Percentiles rank a stretch among this genome's conserved stretches.
Evolutionary conservation across 2,113 vertebrate genomes (phyloP).

Genomic region (Ardeotis arabs): DNA sequence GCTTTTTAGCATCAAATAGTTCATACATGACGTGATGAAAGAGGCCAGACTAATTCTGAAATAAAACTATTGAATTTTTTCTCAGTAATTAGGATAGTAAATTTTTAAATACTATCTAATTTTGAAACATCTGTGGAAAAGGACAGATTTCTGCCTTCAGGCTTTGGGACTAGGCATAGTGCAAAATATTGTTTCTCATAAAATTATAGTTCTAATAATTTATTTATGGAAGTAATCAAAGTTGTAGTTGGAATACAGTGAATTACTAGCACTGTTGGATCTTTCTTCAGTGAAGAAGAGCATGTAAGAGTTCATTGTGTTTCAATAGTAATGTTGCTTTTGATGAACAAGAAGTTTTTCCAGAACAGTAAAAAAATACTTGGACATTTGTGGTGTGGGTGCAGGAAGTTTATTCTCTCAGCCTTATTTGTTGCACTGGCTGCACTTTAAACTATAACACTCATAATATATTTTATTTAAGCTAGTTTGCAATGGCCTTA

Average conservation of each 20-base stretch:
- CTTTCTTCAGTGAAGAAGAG: neutral
- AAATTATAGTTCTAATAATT: slow-evolving; percentile 26
- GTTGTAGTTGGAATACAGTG: neutral
- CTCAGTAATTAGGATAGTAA: neutral
- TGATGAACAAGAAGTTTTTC: neutral
- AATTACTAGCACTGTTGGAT: neutral
- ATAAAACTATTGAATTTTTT: neutral
- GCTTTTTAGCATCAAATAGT: neutral
- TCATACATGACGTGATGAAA: neutral
- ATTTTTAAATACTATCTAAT: slow-evolving; percentile 56
- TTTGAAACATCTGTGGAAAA: slow-evolving; percentile 13
- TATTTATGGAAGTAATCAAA: slow-evolving; percentile 23
- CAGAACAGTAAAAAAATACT: neutral
- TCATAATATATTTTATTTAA: neutral
- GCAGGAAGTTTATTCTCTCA: neutral
- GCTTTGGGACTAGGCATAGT: neutral
- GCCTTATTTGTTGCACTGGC: neutral
- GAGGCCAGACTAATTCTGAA: neutral
- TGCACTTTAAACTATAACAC: neutral
- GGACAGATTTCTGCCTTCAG: neutral
- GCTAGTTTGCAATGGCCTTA: neutral
- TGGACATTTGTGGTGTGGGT: neutral
- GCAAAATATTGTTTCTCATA: slow-evolving; percentile 10
- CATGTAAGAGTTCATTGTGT: neutral
- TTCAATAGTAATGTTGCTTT: neutral